Evolutionary conservation across 2,797 vertebrate species (phyloP), one percentile per base, ranked within the genome.

Genomic region (Manis crassicaudata): DNA sequence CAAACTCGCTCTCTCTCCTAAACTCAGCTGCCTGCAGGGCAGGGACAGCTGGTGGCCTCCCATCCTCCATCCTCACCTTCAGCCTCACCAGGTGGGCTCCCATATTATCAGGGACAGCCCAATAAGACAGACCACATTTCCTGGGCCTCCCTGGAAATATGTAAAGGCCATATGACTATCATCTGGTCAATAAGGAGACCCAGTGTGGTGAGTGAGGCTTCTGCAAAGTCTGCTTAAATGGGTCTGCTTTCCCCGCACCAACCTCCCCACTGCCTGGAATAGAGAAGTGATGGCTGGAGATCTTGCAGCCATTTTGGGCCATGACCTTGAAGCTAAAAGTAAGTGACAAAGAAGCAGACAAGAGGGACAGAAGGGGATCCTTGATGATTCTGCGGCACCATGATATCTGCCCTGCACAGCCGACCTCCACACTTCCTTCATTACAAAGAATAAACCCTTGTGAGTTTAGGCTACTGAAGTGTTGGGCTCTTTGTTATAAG

Each of bases 301-400:
- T 70, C 65, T 21, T 32, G 67, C 46, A 76, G 84, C 46, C 73
- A 62, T 25, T 85, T 6, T 56, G 75, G 32, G 40, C 63, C n/a
- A 35, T 1, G 23, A 25, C 17, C 17, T 5, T 46, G 7, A 72
- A 40, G 12, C 17, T 3, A 16, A 60, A 58, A 68, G 52, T 67
- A 8, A 7, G 40, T 29, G 72, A 56, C 52, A 3, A 80, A 25
- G 8, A 88, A 4, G 12, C 9, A 70, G 54, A 62, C 54, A 13
- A 43, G 35, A 35, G 35, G 54, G 75, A 37, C 2, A 25, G 12
- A 52, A 73, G 3, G 46, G 0, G 7, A 40, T 67, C 40, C 50
- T 90, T 11, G 14, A 16, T 0, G 52, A 81, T 10, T 29, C 58
- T 0, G 4, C 2, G 9, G 37, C 7, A 4, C 50, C 0, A 0